These are phyloP conservation scores for Caprella mutica DNA, from an alignment of 2,888 invertebrate species.

Conservation along the genomic window DNA sequence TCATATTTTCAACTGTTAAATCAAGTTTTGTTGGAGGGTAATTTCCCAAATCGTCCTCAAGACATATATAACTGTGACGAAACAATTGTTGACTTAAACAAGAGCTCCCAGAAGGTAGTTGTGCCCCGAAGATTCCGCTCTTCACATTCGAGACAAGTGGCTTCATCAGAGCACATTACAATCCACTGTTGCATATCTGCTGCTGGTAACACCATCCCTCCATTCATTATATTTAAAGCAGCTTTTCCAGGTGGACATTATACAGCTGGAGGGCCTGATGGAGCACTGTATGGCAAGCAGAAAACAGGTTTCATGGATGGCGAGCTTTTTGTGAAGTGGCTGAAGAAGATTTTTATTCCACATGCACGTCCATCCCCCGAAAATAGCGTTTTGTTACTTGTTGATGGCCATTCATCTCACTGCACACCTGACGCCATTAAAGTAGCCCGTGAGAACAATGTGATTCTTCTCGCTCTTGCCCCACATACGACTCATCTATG, in stretches of 20 bases:
- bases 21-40: too few species aligned
- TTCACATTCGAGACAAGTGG: background rate
- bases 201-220: background rate
- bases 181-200: background rate
- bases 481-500: background rate
- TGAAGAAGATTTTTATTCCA: background rate
- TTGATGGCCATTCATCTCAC: background rate
- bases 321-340: background rate
- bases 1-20: too few species aligned
- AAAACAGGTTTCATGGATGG: background rate
- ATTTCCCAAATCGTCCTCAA: too few species aligned
- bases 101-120: background rate
- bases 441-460: background rate
- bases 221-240: background rate
- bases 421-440: background rate
- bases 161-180: background rate
- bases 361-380: background rate
- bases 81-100: background rate
- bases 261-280: background rate
- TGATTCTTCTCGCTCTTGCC: background rate
- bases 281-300: background rate
- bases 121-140: background rate
- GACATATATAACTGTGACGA: slow-evolving; percentile 1
- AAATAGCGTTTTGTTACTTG: background rate
- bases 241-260: background rate